Conservation (phyloP, 2,113 vertebrate species). For the Corythornis madagascariensis region DNA sequence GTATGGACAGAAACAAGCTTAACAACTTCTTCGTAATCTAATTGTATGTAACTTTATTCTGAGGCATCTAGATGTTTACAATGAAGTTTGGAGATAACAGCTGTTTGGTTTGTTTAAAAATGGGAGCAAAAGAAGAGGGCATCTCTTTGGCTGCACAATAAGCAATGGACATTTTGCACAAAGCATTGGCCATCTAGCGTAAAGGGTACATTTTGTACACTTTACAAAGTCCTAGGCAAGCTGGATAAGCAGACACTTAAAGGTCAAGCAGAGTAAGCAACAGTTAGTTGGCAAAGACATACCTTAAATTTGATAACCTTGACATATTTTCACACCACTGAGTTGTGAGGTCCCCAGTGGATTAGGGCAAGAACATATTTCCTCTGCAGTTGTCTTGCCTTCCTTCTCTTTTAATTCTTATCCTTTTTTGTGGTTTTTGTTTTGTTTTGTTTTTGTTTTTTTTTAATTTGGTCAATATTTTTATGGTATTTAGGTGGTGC, state of each 20-base stretch:
- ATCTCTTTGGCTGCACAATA: background rate
- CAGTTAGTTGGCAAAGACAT: background rate
- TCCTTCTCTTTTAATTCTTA: background rate
- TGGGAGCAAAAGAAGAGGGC: background rate
- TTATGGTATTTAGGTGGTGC: background rate
- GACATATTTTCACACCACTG: background rate
- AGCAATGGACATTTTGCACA: background rate
- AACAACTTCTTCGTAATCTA: background rate
- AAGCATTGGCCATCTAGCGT: background rate
- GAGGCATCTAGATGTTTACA: background rate
- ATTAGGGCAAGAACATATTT: background rate
- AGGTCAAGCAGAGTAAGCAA: background rate
- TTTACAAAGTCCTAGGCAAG: background rate
- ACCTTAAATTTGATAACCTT: background rate
- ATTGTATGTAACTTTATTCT: background rate
- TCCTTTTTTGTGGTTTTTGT: background rate
- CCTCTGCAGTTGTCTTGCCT: background rate
- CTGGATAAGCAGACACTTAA: background rate
- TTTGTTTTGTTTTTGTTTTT: background rate
- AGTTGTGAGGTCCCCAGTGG: background rate
- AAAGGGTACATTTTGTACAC: background rate
- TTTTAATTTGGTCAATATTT: background rate
- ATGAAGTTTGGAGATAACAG: background rate
- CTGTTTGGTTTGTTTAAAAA: background rate
- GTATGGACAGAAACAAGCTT: background rate